These are phyloP conservation scores for Aphelenchoides besseyi DNA, from an alignment of 1,140 invertebrate species.

Conservation along the genomic window DNA sequence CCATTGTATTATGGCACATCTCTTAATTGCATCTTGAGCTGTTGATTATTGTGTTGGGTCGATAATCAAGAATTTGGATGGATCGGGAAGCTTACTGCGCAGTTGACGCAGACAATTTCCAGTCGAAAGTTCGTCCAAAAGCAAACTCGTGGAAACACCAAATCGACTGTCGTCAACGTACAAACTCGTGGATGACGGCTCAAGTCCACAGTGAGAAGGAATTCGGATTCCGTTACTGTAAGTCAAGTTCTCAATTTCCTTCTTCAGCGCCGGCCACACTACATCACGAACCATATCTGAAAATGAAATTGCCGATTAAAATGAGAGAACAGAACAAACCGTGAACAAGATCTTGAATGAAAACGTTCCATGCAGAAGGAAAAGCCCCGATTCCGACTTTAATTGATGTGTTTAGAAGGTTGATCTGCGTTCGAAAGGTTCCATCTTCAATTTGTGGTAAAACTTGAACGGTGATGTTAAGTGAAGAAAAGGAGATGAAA, in stretches of 20 bases:
- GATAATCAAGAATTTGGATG: conserved; percentile 52
- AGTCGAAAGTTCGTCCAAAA: conserved; percentile 40
- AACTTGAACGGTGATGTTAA: conserved; percentile 49
- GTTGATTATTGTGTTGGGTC: no score
- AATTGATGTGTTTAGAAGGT: conserved; percentile 55
- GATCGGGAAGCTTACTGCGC: conserved; percentile 54
- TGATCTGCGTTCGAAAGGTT: conserved; percentile 53
- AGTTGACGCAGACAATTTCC: conserved; percentile 48
- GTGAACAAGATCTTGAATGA: conserved; percentile 58
- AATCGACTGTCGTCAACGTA: conserved; percentile 49
- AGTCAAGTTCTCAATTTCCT: conserved; percentile 52
- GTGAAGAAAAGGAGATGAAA: conserved; percentile 48
- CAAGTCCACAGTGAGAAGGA: conserved; percentile 52
- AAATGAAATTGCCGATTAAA: conserved; percentile 26
- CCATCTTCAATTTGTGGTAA: conserved; percentile 55
- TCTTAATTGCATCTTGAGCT: no score
- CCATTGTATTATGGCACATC: no score
- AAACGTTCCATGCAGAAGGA: conserved; percentile 47
- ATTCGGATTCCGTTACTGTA: conserved; percentile 54
- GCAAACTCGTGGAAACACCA: conserved; percentile 48
- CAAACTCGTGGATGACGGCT: conserved; percentile 48
- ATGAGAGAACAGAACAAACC: conserved; percentile 28
- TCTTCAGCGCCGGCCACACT: conserved; percentile 58
- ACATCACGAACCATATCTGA: conserved; percentile 60
- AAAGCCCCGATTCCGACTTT: conserved; percentile 57